Evolutionary conservation across 2,113 vertebrate genomes (phyloP).

Genomic region (Scopus umbretta): DNA sequence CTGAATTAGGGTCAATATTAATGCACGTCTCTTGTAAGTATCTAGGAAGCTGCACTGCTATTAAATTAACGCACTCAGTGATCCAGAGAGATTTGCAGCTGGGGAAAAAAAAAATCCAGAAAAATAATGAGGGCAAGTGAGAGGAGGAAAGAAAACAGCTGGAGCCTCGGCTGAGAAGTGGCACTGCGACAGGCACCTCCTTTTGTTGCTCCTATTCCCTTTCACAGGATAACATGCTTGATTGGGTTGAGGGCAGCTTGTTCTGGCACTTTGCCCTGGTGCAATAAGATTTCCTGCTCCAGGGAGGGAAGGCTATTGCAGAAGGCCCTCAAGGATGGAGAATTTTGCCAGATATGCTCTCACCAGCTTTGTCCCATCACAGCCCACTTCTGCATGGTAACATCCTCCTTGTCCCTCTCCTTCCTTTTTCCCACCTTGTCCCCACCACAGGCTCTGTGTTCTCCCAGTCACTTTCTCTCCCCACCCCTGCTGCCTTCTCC

Average conservation of each 20-base stretch:
- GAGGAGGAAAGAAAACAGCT: not conserved
- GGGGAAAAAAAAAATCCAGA: not conserved
- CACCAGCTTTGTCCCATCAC: not conserved
- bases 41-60: not conserved
- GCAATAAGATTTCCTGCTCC: not conserved
- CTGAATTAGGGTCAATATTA: not conserved
- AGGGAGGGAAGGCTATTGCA: not conserved
- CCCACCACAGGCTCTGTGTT: not conserved
- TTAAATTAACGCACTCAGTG: not conserved
- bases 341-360: not conserved
- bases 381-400: not conserved
- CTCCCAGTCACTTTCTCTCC: not conserved
- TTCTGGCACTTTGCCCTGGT: no score
- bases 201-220: not conserved
- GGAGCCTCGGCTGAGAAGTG: not conserved
- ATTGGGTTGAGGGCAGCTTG: not conserved
- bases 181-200: not conserved
- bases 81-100: not conserved
- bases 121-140: not conserved
- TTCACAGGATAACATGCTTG: accelerated
- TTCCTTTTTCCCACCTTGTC: not conserved
- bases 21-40: not conserved
- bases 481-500: not conserved
- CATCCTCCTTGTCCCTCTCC: not conserved
- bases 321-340: not conserved